A percentile compares a stretch with the other conserved stretches of the same genome.
These are phyloP conservation scores for Onychomys torridus DNA, from an alignment of 2,797 vertebrate genomes.

Conservation along the genomic window DNA sequence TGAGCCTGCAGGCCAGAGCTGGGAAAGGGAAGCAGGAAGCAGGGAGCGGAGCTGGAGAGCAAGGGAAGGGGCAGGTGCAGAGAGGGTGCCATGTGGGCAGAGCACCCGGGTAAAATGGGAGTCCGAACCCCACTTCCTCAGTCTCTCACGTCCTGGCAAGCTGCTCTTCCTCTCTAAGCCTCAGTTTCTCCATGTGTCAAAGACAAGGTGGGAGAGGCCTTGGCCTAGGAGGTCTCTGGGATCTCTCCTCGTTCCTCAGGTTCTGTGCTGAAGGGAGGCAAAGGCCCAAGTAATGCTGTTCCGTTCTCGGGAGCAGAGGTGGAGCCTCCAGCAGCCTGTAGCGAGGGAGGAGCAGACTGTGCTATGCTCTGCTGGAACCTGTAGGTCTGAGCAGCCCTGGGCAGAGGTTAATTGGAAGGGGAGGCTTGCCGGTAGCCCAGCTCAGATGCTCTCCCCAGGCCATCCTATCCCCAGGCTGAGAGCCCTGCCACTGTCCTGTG, in stretches of 20 bases:
- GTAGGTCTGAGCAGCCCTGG: neutral
- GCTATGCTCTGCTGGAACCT: neutral
- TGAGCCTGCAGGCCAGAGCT: neutral
- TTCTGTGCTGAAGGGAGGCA: neutral
- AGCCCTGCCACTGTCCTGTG: neutral
- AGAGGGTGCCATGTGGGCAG: neutral
- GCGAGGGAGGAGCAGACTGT: neutral
- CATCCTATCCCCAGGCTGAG: neutral
- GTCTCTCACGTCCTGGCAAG: neutral
- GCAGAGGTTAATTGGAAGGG: neutral
- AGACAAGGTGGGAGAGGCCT: neutral
- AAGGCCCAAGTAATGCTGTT: neutral
- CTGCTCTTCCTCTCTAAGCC: neutral
- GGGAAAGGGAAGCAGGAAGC: neutral
- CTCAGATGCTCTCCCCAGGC: neutral
- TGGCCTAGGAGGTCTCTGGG: neutral
- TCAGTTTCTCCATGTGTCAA: slow-evolving; percentile 32
- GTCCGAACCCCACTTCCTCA: neutral
- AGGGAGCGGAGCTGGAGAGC: neutral
- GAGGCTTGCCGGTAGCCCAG: neutral
- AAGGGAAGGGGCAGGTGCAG: neutral
- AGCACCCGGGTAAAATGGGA: neutral
- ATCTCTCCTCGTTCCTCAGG: neutral
- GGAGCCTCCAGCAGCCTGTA: neutral
- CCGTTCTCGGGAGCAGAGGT: neutral